phyloP scores from a whole-genome alignment of 2,113 vertebrate genomes.

The Oreocharis arfaki region DNA sequence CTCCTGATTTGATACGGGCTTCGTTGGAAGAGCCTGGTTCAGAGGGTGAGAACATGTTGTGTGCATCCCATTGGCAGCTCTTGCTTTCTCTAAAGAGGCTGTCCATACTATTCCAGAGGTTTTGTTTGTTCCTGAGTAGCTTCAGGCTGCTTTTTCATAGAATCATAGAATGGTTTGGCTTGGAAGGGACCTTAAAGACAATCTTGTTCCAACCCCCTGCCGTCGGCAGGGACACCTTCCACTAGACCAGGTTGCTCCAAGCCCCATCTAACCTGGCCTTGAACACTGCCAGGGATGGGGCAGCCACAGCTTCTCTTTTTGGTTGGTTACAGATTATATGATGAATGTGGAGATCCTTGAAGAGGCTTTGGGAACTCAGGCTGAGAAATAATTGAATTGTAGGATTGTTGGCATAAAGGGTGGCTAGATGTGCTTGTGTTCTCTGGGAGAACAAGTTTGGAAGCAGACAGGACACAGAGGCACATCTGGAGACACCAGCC shows the following conservation, averaged over 20 bases:
- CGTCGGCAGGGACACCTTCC: neutral
- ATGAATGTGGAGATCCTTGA: neutral
- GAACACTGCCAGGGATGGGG: neutral
- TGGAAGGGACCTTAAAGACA: neutral
- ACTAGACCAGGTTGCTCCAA: neutral
- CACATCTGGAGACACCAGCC: neutral
- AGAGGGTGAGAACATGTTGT: accelerated
- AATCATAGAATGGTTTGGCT: neutral
- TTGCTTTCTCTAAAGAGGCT: neutral
- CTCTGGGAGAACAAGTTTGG: neutral
- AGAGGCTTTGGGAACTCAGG: neutral
- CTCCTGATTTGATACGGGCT: neutral
- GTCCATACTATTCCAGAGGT: neutral
- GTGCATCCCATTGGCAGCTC: neutral
- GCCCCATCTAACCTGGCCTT: neutral
- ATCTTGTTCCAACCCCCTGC: neutral
- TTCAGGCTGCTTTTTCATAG: neutral
- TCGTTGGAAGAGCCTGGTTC: neutral
- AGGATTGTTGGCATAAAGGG: neutral
- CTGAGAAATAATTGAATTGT: neutral
- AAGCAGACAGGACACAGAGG: neutral
- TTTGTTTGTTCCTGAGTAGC: neutral
- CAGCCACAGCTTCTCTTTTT: neutral
- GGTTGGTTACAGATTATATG: neutral
- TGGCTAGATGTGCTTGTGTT: neutral